Conservation (phyloP, 1,140 invertebrate species). For the Pseudomyrmex pallidus region DNA sequence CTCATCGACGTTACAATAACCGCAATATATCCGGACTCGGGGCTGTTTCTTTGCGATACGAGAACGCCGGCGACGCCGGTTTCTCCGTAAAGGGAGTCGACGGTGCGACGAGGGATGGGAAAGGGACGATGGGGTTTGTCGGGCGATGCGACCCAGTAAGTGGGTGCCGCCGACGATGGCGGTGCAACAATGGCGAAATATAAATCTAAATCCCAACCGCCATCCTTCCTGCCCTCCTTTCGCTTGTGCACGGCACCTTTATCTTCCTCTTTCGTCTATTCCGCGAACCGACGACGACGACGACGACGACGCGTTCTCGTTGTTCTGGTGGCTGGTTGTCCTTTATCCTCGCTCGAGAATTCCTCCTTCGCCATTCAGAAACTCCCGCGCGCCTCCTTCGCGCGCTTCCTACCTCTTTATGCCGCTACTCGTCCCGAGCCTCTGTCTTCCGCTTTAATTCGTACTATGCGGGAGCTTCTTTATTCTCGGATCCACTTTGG, state of each 20-base stretch:
- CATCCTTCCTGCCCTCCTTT: slow-evolving; percentile 65
- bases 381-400: slow-evolving; percentile 1
- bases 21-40: slow-evolving; percentile 74
- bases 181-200: slow-evolving; percentile 75
- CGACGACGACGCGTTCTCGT: slow-evolving; percentile 6
- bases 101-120: slow-evolving; percentile 29
- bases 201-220: slow-evolving; percentile 77
- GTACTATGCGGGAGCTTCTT: slow-evolving; percentile 36
- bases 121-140: slow-evolving; percentile 62
- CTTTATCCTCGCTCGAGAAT: slow-evolving; percentile 45
- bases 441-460: slow-evolving; percentile 59
- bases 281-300: slow-evolving; percentile 18
- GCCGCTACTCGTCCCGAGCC: background rate
- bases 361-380: slow-evolving; percentile 30
- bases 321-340: slow-evolving; percentile 1
- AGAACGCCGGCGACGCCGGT: slow-evolving; percentile 58
- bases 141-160: slow-evolving; percentile 61
- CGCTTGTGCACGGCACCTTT: slow-evolving; percentile 35
- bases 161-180: slow-evolving; percentile 44
- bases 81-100: slow-evolving; percentile 22
- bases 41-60: slow-evolving; percentile 72
- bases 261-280: slow-evolving; percentile 62
- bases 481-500: slow-evolving; percentile 34
- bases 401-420: slow-evolving; percentile 49
- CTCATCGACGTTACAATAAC: slow-evolving; percentile 81